A percentile compares a stretch with the other conserved stretches of the same genome.
phyloP scores from a whole-genome alignment of 2,113 vertebrate species.

The Urocolius indicus region DNA sequence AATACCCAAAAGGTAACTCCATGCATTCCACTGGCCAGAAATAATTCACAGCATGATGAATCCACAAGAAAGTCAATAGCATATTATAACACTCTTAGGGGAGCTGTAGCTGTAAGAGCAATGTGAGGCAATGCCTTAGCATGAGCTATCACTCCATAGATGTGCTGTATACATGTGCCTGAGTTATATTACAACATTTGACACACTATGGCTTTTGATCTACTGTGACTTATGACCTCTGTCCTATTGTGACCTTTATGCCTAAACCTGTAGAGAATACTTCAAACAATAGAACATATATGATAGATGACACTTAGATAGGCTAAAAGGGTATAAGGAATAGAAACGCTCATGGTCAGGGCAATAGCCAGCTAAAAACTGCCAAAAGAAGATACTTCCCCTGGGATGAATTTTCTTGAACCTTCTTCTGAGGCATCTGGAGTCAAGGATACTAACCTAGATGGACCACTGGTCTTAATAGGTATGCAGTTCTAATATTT shows the following conservation, averaged over 20 bases:
- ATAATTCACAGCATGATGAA: conserved; percentile 74
- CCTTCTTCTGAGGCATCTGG: not conserved
- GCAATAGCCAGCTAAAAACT: not conserved
- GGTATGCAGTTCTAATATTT: conserved; percentile 15
- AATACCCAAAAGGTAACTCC: conserved; percentile 73
- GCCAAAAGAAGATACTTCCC: not conserved
- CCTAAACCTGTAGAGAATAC: conserved; percentile 35
- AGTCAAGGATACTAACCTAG: not conserved
- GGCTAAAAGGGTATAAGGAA: not conserved
- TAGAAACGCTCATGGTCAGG: not conserved
- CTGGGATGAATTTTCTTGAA: not conserved
- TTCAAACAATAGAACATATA: conserved; percentile 40
- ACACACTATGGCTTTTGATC: conserved; percentile 49
- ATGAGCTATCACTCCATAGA: conserved; percentile 50
- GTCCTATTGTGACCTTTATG: conserved; percentile 57
- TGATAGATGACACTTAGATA: conserved; percentile 30
- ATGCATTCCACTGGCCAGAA: conserved; percentile 70
- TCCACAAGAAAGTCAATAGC: conserved; percentile 65
- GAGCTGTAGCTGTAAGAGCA: conserved; percentile 64
- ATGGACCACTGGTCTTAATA: conserved; percentile 11
- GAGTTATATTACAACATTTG: conserved; percentile 56
- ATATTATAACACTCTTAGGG: conserved; percentile 70
- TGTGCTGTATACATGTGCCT: conserved; percentile 41
- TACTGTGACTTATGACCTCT: conserved; percentile 41
- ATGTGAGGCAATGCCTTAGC: conserved; percentile 50